These are phyloP conservation scores for Lineus longissimus DNA, from an alignment of 1,140 invertebrate genomes.

Conservation along the genomic window DNA sequence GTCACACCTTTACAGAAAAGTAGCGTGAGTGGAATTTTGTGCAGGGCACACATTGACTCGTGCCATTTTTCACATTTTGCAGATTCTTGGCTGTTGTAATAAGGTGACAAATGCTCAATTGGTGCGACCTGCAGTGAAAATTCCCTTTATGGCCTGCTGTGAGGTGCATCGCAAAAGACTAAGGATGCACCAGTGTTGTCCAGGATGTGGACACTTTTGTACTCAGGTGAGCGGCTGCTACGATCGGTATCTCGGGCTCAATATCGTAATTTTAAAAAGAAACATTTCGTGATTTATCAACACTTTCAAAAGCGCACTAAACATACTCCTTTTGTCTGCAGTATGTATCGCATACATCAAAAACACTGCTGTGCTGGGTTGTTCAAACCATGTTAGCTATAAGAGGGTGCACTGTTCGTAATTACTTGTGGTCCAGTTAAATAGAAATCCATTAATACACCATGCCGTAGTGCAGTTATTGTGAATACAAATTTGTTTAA, in stretches of 20 bases:
- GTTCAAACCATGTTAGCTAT: neutral
- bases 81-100: conserved; percentile 75
- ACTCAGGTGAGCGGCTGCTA: conserved; percentile 73
- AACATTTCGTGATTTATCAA: neutral
- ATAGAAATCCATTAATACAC: too few relatives aligned
- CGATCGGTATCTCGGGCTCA: too few relatives aligned
- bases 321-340: neutral
- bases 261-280: too few relatives aligned
- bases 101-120: conserved; percentile 62
- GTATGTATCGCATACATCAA: neutral
- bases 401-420: neutral
- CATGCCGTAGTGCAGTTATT: too few relatives aligned
- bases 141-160: conserved; percentile 82
- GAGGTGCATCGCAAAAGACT: conserved; percentile 74
- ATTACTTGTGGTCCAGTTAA: neutral
- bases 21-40: too few relatives aligned
- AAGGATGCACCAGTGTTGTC: conserved; percentile 79
- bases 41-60: too few relatives aligned
- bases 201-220: conserved; percentile 85
- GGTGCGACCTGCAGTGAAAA: conserved; percentile 70
- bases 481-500: too few relatives aligned
- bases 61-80: conserved; percentile 10
- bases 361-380: neutral
- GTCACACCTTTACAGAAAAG: too few relatives aligned
- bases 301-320: neutral